These are phyloP conservation scores for Triplophysa rosa DNA, from an alignment of 2,113 vertebrate species.

Conservation along the genomic window DNA sequence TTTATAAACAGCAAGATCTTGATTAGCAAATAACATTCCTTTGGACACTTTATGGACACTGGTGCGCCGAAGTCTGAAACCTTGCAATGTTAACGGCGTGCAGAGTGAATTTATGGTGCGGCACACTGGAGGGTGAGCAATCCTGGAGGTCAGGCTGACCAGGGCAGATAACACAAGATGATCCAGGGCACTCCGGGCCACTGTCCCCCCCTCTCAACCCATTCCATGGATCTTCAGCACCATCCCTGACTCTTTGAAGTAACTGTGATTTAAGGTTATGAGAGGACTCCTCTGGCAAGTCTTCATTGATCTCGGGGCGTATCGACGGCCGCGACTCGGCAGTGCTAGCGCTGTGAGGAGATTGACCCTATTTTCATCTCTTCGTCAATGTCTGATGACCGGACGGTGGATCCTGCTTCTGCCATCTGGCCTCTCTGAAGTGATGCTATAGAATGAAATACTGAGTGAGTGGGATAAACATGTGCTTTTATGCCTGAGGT, in stretches of 20 bases:
- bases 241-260: slow-evolving; percentile 59
- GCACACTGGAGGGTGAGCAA: slow-evolving; percentile 43
- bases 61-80: slow-evolving; percentile 44
- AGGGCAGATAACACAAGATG: slow-evolving; percentile 53
- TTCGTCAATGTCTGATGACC: slow-evolving; percentile 36
- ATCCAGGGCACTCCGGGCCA: slow-evolving; percentile 46
- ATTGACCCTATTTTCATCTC: slow-evolving; percentile 52
- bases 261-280: slow-evolving; percentile 61
- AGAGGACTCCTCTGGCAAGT: slow-evolving; percentile 37
- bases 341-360: slow-evolving; percentile 44
- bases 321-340: slow-evolving; percentile 40
- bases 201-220: slow-evolving; percentile 12
- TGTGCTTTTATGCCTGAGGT: slow-evolving; percentile 48
- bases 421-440: slow-evolving; percentile 52
- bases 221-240: slow-evolving; percentile 36
- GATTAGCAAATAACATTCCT: slow-evolving; percentile 59
- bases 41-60: slow-evolving; percentile 45
- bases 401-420: slow-evolving; percentile 26
- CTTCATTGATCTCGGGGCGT: slow-evolving; percentile 56
- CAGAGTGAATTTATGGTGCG: slow-evolving; percentile 56
- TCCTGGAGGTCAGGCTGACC: slow-evolving; percentile 48
- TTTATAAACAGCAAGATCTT: slow-evolving; percentile 30
- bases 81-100: slow-evolving; percentile 44
- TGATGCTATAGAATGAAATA: slow-evolving; percentile 54
- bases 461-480: slow-evolving; percentile 53